Evolutionary conservation across 2,888 invertebrate genomes (phyloP).

Genomic region (Leptinotarsa tumamoca): DNA sequence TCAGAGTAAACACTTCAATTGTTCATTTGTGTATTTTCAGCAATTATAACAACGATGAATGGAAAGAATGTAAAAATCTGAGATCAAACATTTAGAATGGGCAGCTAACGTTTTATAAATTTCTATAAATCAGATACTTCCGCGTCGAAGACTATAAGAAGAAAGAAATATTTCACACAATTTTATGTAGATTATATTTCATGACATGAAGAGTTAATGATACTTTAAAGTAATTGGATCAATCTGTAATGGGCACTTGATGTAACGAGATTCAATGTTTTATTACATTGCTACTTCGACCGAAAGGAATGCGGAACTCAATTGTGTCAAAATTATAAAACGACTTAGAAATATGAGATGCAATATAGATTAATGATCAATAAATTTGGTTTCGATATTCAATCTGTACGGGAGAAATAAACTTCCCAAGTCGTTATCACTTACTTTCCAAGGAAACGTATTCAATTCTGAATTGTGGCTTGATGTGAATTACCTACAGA

Average conservation of each 20-base stretch:
- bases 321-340: slow-evolving; percentile 1
- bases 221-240: not conserved
- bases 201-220: not conserved
- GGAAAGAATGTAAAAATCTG: too few relatives aligned
- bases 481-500: too few relatives aligned
- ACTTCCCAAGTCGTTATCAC: not conserved
- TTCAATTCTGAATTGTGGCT: not conserved
- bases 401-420: not conserved
- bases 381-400: not conserved
- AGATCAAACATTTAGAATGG: too few relatives aligned
- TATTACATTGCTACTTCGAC: not conserved
- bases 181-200: not conserved
- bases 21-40: too few relatives aligned
- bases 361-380: not conserved
- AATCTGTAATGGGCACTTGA: not conserved
- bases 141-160: not conserved
- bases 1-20: too few relatives aligned
- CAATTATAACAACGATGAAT: too few relatives aligned
- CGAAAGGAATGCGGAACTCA: not conserved
- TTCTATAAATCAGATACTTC: too few relatives aligned
- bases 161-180: not conserved
- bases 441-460: not conserved
- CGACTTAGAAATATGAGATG: not conserved
- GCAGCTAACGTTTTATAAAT: too few relatives aligned
- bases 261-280: not conserved